These are phyloP conservation scores for Drosophila ustulata DNA, from an alignment of 2,888 invertebrate species.

Conservation along the genomic window DNA sequence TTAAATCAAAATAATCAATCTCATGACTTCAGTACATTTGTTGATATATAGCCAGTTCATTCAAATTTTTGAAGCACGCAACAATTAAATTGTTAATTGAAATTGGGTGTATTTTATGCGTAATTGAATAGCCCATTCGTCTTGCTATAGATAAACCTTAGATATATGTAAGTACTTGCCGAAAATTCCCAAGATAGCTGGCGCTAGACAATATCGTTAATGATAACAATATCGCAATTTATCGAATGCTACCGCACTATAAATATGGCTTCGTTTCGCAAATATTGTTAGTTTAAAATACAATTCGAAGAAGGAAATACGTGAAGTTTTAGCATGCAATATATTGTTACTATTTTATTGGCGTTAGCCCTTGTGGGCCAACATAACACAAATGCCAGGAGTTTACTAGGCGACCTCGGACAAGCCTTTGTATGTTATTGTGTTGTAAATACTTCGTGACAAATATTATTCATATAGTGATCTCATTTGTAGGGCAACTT, in stretches of 20 bases:
- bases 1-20: too few relatives aligned
- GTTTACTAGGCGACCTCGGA: constrained; percentile 29
- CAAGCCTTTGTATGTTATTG: constrained; percentile 35
- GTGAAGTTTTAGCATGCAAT: constrained; percentile 44
- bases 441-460: neutral
- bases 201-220: constrained; percentile 2
- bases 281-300: constrained; percentile 42
- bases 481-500: constrained; percentile 18
- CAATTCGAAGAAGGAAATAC: constrained; percentile 7
- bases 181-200: constrained; percentile 36
- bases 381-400: constrained; percentile 49
- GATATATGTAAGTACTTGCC: neutral
- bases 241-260: constrained; percentile 40
- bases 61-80: constrained; percentile 1
- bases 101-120: constrained; percentile 4
- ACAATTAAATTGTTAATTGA: neutral
- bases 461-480: neutral
- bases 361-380: constrained; percentile 38
- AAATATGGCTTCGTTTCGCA: constrained; percentile 37
- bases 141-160: constrained; percentile 30
- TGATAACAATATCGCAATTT: constrained; percentile 48
- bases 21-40: too few relatives aligned
- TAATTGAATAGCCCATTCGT: constrained; percentile 18
- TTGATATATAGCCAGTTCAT: neutral
- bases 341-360: constrained; percentile 31